phyloP scores from a whole-genome alignment of 2,797 vertebrate genomes.

The Tragelaphus eurycerus region DNA sequence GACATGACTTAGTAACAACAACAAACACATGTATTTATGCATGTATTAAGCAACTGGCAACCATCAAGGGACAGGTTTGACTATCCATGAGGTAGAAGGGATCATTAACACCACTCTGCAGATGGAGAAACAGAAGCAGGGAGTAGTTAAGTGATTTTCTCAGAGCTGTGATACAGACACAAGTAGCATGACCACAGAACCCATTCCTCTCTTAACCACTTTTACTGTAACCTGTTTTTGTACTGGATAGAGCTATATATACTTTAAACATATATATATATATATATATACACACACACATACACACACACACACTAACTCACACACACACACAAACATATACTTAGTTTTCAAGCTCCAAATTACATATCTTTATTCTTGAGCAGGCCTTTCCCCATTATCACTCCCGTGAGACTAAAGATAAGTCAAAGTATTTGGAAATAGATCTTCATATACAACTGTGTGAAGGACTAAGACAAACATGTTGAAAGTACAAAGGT shows the following conservation, averaged over 20 bases:
- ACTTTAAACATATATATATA: neutral
- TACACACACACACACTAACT: neutral
- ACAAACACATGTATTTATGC: neutral
- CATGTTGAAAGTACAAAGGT: neutral
- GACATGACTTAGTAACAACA: neutral
- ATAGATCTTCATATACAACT: neutral
- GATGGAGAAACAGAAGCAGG: neutral
- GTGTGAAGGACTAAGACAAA: neutral
- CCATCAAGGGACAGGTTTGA: neutral
- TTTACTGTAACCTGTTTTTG: conserved; percentile 4
- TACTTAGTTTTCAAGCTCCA: neutral
- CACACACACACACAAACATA: neutral
- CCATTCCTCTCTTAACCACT: neutral
- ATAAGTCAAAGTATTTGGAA: conserved; percentile 26
- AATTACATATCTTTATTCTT: neutral
- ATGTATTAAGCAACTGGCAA: neutral
- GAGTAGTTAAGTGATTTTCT: neutral
- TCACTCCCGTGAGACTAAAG: neutral
- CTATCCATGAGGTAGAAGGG: neutral
- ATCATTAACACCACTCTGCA: neutral
- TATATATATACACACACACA: neutral
- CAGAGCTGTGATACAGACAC: neutral
- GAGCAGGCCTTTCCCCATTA: neutral
- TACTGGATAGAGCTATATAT: neutral
- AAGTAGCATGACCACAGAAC: neutral